Percentiles rank a stretch among this genome's conserved stretches.
These are phyloP conservation scores for Polymixis lichenea DNA, from an alignment of 2,888 invertebrate genomes.

Conservation along the genomic window DNA sequence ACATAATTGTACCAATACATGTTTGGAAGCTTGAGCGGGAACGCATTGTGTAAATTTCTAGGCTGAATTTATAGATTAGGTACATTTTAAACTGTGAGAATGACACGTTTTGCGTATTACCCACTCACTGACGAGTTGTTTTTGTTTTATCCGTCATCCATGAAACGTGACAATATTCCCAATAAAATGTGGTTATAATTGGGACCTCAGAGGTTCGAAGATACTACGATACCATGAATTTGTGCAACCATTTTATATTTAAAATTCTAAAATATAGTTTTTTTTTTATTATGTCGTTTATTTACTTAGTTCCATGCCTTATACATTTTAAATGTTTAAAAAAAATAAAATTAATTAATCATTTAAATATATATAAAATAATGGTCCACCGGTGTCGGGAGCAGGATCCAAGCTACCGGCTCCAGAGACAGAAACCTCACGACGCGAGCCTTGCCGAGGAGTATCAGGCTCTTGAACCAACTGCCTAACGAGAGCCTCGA, in stretches of 20 bases:
- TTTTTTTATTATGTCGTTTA: no score
- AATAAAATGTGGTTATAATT: not conserved
- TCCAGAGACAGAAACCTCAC: no score
- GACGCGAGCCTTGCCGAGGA: no score
- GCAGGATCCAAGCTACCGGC: no score
- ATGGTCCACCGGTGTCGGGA: no score
- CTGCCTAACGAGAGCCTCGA: no score
- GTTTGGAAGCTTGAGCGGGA: not conserved
- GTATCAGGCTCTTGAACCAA: no score
- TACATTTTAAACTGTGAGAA: not conserved
- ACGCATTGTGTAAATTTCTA: not conserved
- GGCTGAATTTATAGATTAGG: not conserved
- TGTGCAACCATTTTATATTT: not conserved
- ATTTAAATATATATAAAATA: no score
- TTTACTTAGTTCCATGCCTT: no score
- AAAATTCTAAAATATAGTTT: not conserved
- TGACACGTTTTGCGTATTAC: not conserved
- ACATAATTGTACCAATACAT: not conserved
- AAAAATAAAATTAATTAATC: no score
- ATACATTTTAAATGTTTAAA: no score
- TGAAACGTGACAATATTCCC: not conserved
- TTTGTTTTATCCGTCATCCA: not conserved
- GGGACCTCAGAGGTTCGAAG: not conserved
- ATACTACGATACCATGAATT: not conserved
- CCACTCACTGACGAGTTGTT: not conserved